Evolutionary conservation across 2,888 invertebrate genomes (phyloP), one percentile per base, ranked within the genome.

Genomic region (Eupithecia vulgata): DNA sequence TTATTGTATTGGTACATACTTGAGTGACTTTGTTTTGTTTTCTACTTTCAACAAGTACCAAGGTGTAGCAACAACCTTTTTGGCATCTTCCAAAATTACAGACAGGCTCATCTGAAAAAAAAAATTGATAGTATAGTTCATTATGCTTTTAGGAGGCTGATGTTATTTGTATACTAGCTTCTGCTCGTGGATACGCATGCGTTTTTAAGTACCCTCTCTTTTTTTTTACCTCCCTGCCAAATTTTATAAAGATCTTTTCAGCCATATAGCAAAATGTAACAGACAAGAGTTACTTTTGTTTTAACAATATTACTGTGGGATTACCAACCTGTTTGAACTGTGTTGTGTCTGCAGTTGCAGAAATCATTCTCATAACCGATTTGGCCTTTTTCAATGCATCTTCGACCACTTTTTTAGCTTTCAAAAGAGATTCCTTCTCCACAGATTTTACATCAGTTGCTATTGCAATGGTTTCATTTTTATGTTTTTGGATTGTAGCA

Each of bases 401-500:
- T 12, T 85, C 82, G 0, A 94, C 79, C 72, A 87, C 82, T 21
- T 76, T 77, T 81, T 89, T 91, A 17, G 88, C 88, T 75, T 85
- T 82, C 0, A 82, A 70, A 15, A 94, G 82, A 5, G 91, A 92
- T 35, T 89, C 83, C 67, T 85, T 90, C 78, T 93, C 91, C 15
- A 83, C 81, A 17, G 74, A 80, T 76, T 88, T 89, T 7, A 90
- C 79, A 79, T 89, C 84, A 6, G 86, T 73, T 12, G 95, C 78
- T 25, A 86, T 83, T 7, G 87, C 83, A 1, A 91, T 85, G 4
- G 95, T 82, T 75, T 93, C 90, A 15, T 87, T 82, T 79, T 96
- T 96, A 62, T 94, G 85, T 68, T 91, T 91, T 83, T 96, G 96
- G 61, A 96, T 84, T 8, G 90, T 82, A 0, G 93, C 94, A 75